Evolutionary conservation across 2,888 invertebrate genomes (phyloP), one percentile per base, ranked within the genome.

Genomic region (Chloroclysta siterata): DNA sequence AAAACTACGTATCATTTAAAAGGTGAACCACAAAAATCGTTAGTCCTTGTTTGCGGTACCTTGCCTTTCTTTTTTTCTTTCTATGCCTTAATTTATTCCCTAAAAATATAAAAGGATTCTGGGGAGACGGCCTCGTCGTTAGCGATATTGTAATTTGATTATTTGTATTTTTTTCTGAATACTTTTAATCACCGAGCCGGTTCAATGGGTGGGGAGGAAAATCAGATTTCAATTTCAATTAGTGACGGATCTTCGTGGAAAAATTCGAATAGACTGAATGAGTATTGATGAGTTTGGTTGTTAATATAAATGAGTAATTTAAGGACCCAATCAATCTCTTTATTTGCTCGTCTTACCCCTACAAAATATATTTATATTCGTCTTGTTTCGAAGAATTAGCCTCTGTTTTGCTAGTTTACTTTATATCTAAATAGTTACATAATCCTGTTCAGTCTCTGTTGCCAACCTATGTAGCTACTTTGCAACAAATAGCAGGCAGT

Each of bases 71-170:
- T 81, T 77, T 80, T 84, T 83, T 85, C 84, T 85, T 84, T 87
- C 81, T 84, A 81, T 70, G 68, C 81, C 82, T 85, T 90, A 91
- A 91, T 92, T 92, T 90, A 90, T 91, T 89, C 90, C 85, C 85
- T 83, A 89, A 90, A 68, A 91, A 89, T 89, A 89, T 89, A 92
- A 93, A 93, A 93, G 93, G 93, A 93, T 93, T 91, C 87, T 81
- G 84, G 83, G 87, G 88, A 90, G 88, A 79, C 81, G 79, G 78
- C 75, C 74, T 80, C 89, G 84, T 90, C 90, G 93, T 93, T 93
- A 93, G 90, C 91, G 90, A 93, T 93, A 93, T 93, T 93, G 93
- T 93, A 93, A 93, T 93, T 93, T 91, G 90, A 93, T 93, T 93
- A 93, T 93, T 93, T 93, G 91, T 93, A 88, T 91, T 93, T 92